Evolutionary conservation across 2,888 invertebrate genomes (phyloP).

Genomic region (Ichneumoninae sp.): DNA sequence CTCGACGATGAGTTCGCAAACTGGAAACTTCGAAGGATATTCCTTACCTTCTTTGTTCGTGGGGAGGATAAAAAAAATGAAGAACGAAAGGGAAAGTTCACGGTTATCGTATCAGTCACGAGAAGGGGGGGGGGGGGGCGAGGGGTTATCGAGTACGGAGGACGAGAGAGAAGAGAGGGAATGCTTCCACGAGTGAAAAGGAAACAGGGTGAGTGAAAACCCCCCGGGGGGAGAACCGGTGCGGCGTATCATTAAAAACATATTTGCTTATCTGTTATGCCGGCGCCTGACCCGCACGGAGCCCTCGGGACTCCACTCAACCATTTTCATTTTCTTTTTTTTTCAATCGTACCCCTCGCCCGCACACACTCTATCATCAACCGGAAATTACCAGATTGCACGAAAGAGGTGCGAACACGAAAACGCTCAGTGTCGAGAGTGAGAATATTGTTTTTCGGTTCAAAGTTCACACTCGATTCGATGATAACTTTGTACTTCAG

Average conservation of each 20-base stretch:
- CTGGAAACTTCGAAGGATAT: slow-evolving; percentile 22
- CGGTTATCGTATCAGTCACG: slow-evolving; percentile 26
- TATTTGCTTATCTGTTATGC: slow-evolving; percentile 71
- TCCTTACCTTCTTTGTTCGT: not conserved
- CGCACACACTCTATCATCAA: not conserved
- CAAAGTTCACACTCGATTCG: too few relatives aligned
- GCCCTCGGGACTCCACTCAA: slow-evolving; percentile 33
- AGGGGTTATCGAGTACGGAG: slow-evolving; percentile 34
- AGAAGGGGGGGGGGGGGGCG: not conserved
- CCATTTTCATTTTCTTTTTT: slow-evolving; percentile 32
- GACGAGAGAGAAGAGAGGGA: not conserved
- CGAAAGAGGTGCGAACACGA: slow-evolving; percentile 19
- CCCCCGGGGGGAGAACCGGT: not conserved
- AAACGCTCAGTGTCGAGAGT: not conserved
- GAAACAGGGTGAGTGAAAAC: not conserved
- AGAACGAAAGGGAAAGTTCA: slow-evolving; percentile 10
- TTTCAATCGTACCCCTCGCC: not conserved
- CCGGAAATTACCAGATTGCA: slow-evolving; percentile 38
- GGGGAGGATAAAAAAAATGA: not conserved
- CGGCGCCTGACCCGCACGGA: slow-evolving; percentile 15
- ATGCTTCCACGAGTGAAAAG: not conserved
- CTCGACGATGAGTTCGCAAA: slow-evolving; percentile 25
- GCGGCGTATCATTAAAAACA: slow-evolving; percentile 68
- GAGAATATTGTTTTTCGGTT: not conserved
- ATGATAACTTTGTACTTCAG: too few relatives aligned